phyloP scores from a whole-genome alignment of 2,113 vertebrate species.

The Microcebus jonahi region DNA sequence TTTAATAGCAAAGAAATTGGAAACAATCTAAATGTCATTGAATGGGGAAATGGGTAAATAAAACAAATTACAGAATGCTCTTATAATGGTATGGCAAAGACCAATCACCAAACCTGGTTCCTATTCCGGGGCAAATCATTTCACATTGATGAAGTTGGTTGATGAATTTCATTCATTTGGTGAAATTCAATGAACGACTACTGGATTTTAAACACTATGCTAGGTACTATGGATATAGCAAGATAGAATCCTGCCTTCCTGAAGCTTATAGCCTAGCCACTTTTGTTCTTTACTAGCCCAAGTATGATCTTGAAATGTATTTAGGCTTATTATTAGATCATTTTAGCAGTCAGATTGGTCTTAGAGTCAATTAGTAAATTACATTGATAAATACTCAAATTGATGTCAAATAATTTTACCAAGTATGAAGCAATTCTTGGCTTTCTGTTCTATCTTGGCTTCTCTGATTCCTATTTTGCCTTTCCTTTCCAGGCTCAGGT shows the following conservation, averaged over 20 bases:
- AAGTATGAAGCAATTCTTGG: not conserved
- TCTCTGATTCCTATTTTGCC: not conserved
- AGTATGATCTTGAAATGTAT: not conserved
- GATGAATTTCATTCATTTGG: not conserved
- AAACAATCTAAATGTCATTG: not conserved
- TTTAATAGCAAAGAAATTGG: not conserved
- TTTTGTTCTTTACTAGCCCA: not conserved
- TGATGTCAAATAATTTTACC: not conserved
- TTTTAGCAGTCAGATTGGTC: not conserved
- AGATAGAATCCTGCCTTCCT: not conserved
- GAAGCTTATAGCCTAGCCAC: not conserved
- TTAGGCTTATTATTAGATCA: not conserved
- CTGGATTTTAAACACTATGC: not conserved
- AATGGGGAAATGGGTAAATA: not conserved
- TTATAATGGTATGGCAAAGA: not conserved
- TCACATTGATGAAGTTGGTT: not conserved
- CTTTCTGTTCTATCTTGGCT: not conserved
- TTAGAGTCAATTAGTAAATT: not conserved
- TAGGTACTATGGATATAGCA: not conserved
- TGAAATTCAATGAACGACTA: not conserved
- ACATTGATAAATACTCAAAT: not conserved
- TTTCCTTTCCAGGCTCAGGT: not conserved
- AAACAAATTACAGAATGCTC: not conserved
- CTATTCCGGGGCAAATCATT: not conserved
- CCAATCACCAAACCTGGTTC: not conserved